Conservation (phyloP, 2,888 invertebrate genomes). For the Myopa tessellatipennis region DNA sequence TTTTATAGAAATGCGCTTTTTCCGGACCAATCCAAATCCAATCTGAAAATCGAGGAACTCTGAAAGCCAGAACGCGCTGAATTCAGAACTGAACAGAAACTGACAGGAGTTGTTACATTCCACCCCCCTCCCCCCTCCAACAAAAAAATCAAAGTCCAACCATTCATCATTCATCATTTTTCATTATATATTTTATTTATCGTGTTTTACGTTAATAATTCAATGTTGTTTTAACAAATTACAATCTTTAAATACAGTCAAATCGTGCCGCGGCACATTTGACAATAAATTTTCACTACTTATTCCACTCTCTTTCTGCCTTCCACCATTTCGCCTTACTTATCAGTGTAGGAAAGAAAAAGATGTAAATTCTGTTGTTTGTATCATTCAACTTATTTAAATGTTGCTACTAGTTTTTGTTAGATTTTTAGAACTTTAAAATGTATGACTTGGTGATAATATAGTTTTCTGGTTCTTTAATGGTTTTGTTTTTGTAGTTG, state of each 20-base stretch:
- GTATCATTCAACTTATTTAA: constrained; percentile 25
- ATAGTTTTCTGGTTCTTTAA: background rate
- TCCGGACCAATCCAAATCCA: too few relatives aligned
- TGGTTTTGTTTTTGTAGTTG: background rate
- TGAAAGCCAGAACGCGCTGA: too few relatives aligned
- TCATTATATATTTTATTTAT: constrained; percentile 18
- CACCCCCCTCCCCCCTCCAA: background rate
- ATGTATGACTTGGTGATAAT: constrained; percentile 25
- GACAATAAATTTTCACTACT: constrained; percentile 20
- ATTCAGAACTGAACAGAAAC: too few relatives aligned
- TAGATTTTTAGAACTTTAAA: constrained; percentile 42
- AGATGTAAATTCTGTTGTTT: constrained; percentile 20
- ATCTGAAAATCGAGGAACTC: too few relatives aligned
- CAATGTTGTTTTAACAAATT: constrained; percentile 37
- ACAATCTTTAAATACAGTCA: constrained; percentile 31
- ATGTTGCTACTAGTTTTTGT: constrained; percentile 38
- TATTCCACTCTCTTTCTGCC: background rate
- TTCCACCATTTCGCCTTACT: background rate
- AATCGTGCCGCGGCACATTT: constrained; percentile 5
- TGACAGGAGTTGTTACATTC: too few relatives aligned
- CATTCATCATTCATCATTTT: background rate
- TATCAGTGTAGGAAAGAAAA: constrained; percentile 38
- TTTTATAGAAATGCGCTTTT: too few relatives aligned
- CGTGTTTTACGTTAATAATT: constrained; percentile 21
- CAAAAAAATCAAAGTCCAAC: background rate